A percentile compares a stretch with the other conserved stretches of the same genome.
These are phyloP conservation scores for Vesta saturnalis DNA, from an alignment of 2,888 invertebrate genomes.

Conservation along the genomic window DNA sequence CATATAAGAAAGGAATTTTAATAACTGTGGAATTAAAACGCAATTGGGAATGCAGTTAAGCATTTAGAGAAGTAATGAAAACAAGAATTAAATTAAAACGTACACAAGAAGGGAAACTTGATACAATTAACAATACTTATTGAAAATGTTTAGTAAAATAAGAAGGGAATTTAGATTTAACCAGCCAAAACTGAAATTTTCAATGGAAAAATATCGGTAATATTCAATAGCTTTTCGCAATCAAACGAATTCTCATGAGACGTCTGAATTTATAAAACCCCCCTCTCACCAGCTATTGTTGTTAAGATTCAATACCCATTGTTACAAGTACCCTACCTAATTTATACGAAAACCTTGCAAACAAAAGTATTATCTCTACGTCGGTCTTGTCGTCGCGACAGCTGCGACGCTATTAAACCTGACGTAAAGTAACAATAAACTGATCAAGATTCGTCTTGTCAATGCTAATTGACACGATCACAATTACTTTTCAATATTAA, in stretches of 20 bases:
- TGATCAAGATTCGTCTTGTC: conserved; percentile 18
- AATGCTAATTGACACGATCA: conserved; percentile 27
- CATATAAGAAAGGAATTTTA: conserved; percentile 5
- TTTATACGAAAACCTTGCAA: conserved; percentile 17
- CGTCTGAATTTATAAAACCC: conserved; percentile 28
- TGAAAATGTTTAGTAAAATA: not conserved
- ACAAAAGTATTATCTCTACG: conserved; percentile 6
- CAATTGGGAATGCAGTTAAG: not conserved
- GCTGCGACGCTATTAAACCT: not conserved
- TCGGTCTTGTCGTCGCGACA: not conserved
- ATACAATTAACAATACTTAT: not conserved
- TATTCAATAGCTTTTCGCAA: conserved; percentile 19
- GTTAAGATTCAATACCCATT: conserved; percentile 30
- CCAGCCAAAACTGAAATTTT: conserved; percentile 1
- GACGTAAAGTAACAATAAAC: conserved; percentile 12
- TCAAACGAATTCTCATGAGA: conserved; percentile 23
- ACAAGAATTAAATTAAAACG: conserved; percentile 2
- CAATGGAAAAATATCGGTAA: not conserved
- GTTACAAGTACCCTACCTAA: conserved; percentile 29
- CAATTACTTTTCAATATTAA: no score
- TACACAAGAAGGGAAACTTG: not conserved
- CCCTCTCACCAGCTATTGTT: conserved; percentile 30
- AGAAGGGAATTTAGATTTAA: not conserved
- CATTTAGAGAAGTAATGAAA: not conserved
- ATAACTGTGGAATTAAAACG: not conserved